These are phyloP conservation scores for Bubo scandiacus DNA, from an alignment of 2,113 vertebrate species.

Conservation along the genomic window DNA sequence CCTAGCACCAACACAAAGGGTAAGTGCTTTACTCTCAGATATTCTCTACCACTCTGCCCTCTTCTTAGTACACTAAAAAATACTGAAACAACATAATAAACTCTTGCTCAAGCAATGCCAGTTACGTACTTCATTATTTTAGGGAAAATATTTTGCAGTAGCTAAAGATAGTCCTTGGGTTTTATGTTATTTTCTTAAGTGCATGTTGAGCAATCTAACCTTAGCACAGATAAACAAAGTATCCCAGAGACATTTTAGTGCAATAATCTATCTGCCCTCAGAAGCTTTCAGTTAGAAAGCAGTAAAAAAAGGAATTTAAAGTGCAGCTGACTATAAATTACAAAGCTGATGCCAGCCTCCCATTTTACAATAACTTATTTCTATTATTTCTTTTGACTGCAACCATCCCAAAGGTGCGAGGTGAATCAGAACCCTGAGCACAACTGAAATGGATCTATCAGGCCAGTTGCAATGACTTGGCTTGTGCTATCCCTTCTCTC, in stretches of 20 bases:
- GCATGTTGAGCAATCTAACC: not conserved
- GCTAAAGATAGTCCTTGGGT: conserved; percentile 8
- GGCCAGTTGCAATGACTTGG: not conserved
- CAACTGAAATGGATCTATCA: not conserved
- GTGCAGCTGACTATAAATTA: not conserved
- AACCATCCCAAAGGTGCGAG: not conserved
- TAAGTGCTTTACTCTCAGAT: not conserved
- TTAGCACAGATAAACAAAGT: conserved; percentile 20
- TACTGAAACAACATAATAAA: not conserved
- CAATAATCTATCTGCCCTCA: not conserved
- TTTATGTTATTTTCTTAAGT: not conserved
- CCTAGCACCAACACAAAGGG: not conserved
- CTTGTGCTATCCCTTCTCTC: not conserved
- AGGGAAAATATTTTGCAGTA: not conserved
- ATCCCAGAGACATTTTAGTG: not conserved
- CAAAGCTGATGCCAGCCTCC: not conserved
- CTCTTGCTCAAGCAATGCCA: not conserved
- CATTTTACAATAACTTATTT: not conserved
- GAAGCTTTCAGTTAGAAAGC: not conserved
- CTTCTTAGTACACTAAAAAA: not conserved
- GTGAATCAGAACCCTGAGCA: not conserved
- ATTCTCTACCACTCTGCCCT: not conserved
- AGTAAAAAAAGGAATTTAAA: not conserved
- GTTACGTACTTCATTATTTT: not conserved
- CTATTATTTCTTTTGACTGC: not conserved